A percentile compares a stretch with the other conserved stretches of the same genome.
Evolutionary conservation across 2,888 invertebrate genomes (phyloP).

Genomic region (Eupeodes latifasciatus): DNA sequence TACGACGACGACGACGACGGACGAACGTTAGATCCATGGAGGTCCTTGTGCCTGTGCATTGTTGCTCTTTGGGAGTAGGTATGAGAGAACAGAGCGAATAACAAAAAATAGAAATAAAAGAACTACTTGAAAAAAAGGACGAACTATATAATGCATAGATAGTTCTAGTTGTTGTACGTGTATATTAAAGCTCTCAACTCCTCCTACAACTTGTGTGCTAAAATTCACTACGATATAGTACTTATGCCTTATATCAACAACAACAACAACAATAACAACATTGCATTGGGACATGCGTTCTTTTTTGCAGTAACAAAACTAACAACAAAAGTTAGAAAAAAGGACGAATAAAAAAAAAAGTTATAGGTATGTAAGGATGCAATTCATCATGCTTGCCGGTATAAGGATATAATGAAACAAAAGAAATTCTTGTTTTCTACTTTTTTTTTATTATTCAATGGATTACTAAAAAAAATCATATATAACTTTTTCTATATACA

Average conservation of each 20-base stretch:
- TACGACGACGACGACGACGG: too few species aligned
- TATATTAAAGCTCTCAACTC: constrained; percentile 69
- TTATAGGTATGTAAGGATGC: constrained; percentile 69
- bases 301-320: constrained; percentile 47
- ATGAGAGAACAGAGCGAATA: constrained; percentile 36
- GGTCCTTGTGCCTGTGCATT: constrained; percentile 49
- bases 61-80: constrained; percentile 63
- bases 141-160: constrained; percentile 71
- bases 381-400: constrained; percentile 74
- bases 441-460: constrained; percentile 51
- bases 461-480: constrained; percentile 57
- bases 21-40: not conserved
- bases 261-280: constrained; percentile 48
- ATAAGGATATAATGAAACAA: constrained; percentile 74
- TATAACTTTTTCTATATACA: constrained; percentile 34
- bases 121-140: constrained; percentile 44
- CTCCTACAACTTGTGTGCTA: constrained; percentile 68
- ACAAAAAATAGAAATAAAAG: constrained; percentile 26
- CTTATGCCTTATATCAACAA: not conserved
- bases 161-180: constrained; percentile 65
- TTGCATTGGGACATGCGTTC: constrained; percentile 71
- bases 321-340: constrained; percentile 1
- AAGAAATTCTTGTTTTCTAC: constrained; percentile 38
- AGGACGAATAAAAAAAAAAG: constrained; percentile 38
- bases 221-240: constrained; percentile 45